These are phyloP conservation scores for Metallyticus violacea DNA, from an alignment of 2,888 invertebrate genomes.

Conservation along the genomic window DNA sequence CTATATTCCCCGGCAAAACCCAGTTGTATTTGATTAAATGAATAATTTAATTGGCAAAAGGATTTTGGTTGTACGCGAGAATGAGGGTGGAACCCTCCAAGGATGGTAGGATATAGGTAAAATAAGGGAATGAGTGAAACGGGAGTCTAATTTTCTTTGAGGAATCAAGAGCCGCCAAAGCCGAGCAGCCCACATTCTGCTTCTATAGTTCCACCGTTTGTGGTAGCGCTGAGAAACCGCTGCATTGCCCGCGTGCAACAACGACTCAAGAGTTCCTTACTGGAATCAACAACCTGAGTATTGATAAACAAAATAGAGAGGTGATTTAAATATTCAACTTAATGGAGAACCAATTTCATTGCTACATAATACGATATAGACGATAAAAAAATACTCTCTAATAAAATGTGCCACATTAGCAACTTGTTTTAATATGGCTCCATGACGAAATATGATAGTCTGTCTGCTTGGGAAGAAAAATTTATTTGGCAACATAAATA, in stretches of 20 bases:
- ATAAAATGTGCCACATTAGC: no score
- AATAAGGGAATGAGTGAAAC: constrained; percentile 2
- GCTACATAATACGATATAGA: no score
- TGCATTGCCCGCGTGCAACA: not conserved
- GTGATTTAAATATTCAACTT: no score
- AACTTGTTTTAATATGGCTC: no score
- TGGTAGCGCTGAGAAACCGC: not conserved
- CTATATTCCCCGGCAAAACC: not conserved
- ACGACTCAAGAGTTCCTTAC: not conserved
- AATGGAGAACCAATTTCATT: no score
- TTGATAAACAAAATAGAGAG: no score
- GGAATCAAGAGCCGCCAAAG: constrained; percentile 18
- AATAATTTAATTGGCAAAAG: constrained; percentile 30
- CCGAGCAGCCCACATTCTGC: constrained; percentile 7
- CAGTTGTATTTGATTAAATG: constrained; percentile 31
- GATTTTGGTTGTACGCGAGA: constrained; percentile 9
- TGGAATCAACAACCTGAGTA: no score
- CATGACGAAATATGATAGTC: no score
- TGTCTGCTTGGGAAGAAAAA: no score
- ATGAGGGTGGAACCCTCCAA: not conserved
- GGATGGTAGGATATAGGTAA: constrained; percentile 14
- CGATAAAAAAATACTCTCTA: no score
- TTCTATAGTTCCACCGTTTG: not conserved
- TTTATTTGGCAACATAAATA: no score
- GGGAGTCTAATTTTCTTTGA: constrained; percentile 25